phyloP scores from a whole-genome alignment of 2,888 invertebrate genomes.

The Caenorhabditis macrosperma region DNA sequence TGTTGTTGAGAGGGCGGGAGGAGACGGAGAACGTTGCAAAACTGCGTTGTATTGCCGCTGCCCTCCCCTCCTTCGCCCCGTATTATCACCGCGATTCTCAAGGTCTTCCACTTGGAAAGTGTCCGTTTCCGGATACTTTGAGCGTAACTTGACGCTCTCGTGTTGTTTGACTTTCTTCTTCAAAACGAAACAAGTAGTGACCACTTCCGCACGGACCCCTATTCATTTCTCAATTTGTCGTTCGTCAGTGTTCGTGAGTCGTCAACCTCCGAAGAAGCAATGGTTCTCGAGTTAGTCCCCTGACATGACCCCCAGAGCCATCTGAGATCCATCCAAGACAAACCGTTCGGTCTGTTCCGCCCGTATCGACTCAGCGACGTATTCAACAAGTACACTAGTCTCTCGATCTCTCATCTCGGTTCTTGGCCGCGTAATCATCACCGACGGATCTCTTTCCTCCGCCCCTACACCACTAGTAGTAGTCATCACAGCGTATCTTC shows the following conservation, averaged over 20 bases:
- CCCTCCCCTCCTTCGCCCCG: too few species aligned
- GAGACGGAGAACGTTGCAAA: background rate
- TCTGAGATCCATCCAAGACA: too few species aligned
- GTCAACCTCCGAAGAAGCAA: background rate
- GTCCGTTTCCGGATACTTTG: conserved; percentile 40
- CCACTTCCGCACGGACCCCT: conserved; percentile 22
- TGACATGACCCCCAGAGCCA: too few species aligned
- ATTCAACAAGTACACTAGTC: conserved; percentile 27
- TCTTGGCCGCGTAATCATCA: conserved; percentile 43
- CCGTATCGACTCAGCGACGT: background rate
- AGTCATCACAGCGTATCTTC: conserved; percentile 42
- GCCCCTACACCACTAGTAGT: conserved; percentile 19
- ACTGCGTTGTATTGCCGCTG: too few species aligned
- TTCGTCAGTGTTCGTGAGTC: background rate
- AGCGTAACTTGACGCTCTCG: conserved; percentile 28
- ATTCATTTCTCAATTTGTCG: conserved; percentile 19
- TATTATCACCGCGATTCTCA: conserved; percentile 39
- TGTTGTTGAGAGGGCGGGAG: background rate
- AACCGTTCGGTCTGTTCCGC: too few species aligned
- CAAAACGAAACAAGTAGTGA: background rate
- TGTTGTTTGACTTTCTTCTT: conserved; percentile 32
- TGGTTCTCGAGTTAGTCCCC: too few species aligned
- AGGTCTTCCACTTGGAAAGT: conserved; percentile 17
- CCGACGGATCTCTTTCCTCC: conserved; percentile 24
- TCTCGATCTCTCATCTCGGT: conserved; percentile 45